Conservation (phyloP, 2,113 vertebrate species). For the Acrocephalus arundinaceus region DNA sequence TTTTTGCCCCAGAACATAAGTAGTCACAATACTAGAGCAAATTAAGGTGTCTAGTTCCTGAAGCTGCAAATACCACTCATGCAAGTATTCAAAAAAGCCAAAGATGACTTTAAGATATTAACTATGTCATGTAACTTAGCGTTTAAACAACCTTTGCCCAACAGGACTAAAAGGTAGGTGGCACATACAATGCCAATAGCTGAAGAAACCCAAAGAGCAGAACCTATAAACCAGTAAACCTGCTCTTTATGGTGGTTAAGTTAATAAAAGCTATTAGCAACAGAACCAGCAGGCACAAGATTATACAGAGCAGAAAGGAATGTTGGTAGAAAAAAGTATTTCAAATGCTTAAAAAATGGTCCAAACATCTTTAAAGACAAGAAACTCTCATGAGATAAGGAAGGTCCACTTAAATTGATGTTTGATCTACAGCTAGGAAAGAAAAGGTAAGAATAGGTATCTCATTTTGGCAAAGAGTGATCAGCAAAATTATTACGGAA, state of each 20-base stretch:
- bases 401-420: neutral
- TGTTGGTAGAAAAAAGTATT: neutral
- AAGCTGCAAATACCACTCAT: neutral
- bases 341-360: neutral
- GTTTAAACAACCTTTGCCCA: neutral
- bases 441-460: neutral
- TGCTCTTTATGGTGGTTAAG: neutral
- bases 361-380: neutral
- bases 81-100: neutral
- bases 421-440: neutral
- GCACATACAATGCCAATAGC: neutral
- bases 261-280: neutral
- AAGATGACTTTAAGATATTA: neutral
- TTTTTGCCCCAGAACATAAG: neutral
- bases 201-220: neutral
- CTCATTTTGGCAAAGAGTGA: neutral
- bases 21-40: neutral
- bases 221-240: neutral
- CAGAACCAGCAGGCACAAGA: neutral
- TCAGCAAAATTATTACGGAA: neutral
- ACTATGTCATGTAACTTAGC: neutral
- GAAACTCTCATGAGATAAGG: neutral
- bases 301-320: neutral
- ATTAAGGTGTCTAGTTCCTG: neutral
- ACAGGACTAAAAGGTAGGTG: neutral